These are phyloP conservation scores for Eupithecia dodoneata DNA, from an alignment of 2,888 invertebrate genomes.

Conservation along the genomic window DNA sequence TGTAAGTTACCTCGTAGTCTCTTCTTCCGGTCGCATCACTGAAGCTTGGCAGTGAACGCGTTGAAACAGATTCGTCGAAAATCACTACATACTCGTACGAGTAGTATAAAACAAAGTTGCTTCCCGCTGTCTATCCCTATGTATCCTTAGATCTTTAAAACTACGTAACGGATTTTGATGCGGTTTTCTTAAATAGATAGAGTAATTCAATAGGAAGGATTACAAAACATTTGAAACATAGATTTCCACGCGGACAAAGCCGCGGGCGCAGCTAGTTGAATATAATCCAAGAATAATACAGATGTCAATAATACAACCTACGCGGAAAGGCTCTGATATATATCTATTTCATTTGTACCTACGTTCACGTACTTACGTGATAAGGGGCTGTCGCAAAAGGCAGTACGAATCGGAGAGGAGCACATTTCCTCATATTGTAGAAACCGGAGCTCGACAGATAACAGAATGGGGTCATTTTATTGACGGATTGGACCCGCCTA, in stretches of 20 bases:
- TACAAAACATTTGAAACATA: no score
- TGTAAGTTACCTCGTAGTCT: no score
- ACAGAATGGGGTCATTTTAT: slow-evolving; percentile 44
- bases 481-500: slow-evolving; percentile 44
- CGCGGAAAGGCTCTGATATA: background rate
- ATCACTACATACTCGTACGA: no score
- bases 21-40: background rate
- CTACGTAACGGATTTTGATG: no score
- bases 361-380: slow-evolving; percentile 19
- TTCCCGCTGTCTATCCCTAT: no score
- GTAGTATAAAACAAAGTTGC: no score
- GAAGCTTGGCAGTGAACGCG: background rate
- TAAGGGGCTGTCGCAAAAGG: slow-evolving; percentile 32
- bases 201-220: no score
- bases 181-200: no score
- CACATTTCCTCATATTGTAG: slow-evolving; percentile 42
- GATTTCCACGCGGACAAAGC: no score
- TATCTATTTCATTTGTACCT: slow-evolving; percentile 17
- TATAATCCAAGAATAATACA: background rate
- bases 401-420: slow-evolving; percentile 37
- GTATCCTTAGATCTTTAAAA: no score
- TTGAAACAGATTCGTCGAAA: background rate
- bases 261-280: background rate
- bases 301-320: background rate
- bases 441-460: slow-evolving; percentile 41